These are phyloP conservation scores for Leguminivora glycinivorella DNA, from an alignment of 1,140 invertebrate species.

Conservation along the genomic window DNA sequence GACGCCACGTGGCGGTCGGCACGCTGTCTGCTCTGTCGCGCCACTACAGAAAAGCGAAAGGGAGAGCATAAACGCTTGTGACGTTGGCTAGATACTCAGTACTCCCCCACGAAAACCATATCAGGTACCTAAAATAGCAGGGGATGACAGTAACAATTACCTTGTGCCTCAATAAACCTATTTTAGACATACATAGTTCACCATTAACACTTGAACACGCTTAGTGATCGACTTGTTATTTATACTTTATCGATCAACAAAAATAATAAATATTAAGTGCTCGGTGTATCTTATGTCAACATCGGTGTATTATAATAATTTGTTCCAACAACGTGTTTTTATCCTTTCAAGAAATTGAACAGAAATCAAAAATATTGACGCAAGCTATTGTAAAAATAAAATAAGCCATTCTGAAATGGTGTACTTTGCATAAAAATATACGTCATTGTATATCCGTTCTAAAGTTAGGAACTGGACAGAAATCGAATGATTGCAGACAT, in stretches of 20 bases:
- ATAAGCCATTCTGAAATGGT: no score
- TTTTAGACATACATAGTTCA: slow-evolving; percentile 3
- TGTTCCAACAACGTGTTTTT: neutral
- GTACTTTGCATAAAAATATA: no score
- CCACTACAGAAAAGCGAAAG: no score
- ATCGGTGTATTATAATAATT: neutral
- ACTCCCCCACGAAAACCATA: slow-evolving; percentile 36
- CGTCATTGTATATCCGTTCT: no score
- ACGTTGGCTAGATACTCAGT: no score
- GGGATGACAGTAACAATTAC: slow-evolving; percentile 39
- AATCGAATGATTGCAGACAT: no score
- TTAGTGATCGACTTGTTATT: neutral
- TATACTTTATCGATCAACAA: neutral
- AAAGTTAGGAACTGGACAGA: no score
- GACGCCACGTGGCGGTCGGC: no score
- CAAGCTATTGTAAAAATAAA: no score
- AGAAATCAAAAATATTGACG: no score
- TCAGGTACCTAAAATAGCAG: slow-evolving; percentile 50
- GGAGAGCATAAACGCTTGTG: no score
- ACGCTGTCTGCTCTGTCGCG: no score
- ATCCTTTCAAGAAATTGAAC: neutral
- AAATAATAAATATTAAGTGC: neutral
- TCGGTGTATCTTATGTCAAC: neutral
- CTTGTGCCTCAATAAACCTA: slow-evolving; percentile 8
- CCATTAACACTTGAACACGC: neutral